A percentile compares a stretch with the other conserved stretches of the same genome.
Conservation (phyloP, 2,797 vertebrate species). For the Manis crassicaudata region DNA sequence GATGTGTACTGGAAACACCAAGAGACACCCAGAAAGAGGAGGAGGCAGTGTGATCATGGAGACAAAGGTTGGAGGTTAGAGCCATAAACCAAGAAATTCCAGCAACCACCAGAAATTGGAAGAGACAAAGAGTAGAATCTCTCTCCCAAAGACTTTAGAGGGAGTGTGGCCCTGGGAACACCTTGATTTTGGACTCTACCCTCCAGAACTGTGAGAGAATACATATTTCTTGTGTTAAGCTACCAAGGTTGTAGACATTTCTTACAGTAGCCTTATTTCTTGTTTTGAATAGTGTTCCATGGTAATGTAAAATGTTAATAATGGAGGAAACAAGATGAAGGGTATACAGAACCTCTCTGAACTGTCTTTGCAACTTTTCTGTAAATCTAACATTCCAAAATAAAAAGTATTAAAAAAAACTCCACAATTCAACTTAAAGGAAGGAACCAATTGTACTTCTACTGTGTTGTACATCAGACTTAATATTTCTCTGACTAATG, state of each 20-base stretch:
- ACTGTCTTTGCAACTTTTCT: not conserved
- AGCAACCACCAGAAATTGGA: not conserved
- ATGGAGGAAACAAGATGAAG: not conserved
- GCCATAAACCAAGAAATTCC: not conserved
- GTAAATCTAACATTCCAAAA: not conserved
- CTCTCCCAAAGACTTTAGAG: not conserved
- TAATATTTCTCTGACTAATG: not conserved
- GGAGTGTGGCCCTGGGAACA: not conserved
- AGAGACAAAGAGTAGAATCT: not conserved
- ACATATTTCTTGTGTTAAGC: not conserved
- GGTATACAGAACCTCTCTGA: not conserved
- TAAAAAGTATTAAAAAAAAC: not conserved
- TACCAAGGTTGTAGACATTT: not conserved
- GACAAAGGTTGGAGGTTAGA: not conserved
- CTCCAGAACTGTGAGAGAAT: not conserved
- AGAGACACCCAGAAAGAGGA: not conserved
- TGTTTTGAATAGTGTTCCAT: not conserved
- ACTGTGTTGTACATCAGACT: not conserved
- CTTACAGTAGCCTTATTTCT: not conserved
- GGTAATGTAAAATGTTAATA: not conserved
- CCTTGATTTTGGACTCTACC: not conserved
- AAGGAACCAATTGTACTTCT: not conserved
- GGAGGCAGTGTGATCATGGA: not conserved
- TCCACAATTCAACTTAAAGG: not conserved
- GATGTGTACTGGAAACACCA: not conserved